Base-by-base conservation (phyloP, 1,140 invertebrate genomes). In the Heliconius hewitsoni region DNA sequence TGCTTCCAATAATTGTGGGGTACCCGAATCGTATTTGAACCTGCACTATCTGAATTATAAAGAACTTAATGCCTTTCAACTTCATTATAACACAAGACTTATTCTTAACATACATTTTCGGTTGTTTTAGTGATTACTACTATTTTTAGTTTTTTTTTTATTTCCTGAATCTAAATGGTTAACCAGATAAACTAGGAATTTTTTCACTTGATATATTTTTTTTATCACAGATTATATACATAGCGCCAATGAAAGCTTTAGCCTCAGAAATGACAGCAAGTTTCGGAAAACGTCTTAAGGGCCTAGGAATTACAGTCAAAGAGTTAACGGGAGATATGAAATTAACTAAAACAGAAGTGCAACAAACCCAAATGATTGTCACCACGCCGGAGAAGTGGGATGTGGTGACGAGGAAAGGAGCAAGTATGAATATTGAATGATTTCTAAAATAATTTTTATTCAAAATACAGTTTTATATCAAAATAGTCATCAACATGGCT, bases 301-400 rank as follows among this genome's bases (percentile, higher is more conserved):
- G 90, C 0, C 95, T 99, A 1, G 98, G 98, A 13, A 96, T 99
- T 27, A 91, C 95, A 4, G 99, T 99, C 0, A 95, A 97, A 79
- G 99, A 99, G 95, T 95, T 99, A 52, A 99, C 99, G 0, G 99
- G 99, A 23, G 99, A 99, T 92, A 99, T 99, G 98, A 98, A 99
- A 87, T 94, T 99, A 30, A 98, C 98, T 0, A 99, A 99, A 92
- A 95, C 96, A 52, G 99, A 99, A 95, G 99, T 99, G 79, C 95
- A 97, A 30, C 96, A 98, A 87, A 99, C 99, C 1, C 99, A 99
- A 94, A 99, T 99, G 97, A 96, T 99, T 27, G 98, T 99, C 4
- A 99, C 99, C 1, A 99, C 99, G 0, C 99, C 99, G 1, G 99
- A 99, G 95, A 99, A 99, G 90, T 99, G 99, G 99, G 99, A 99